Evolutionary conservation across 2,888 invertebrate genomes (phyloP), one percentile per base, ranked within the genome.

Genomic region (Ennomos quercinarius): DNA sequence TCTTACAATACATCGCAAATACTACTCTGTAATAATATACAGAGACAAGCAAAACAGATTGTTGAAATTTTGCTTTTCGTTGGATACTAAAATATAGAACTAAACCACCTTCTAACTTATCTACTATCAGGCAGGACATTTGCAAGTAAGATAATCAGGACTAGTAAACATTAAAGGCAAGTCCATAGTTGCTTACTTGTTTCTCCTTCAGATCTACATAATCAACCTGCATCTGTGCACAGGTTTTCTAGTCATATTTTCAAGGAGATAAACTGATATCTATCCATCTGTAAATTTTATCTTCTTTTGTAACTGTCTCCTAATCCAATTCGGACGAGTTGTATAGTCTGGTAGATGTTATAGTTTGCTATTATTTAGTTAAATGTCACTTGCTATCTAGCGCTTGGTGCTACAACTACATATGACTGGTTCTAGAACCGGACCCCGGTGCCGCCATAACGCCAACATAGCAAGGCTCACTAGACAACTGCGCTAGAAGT

Each of bases 371-470:
- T n/a, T n/a, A n/a, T 35, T 58, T 51, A 35, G 59, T 59, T 64
- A 64, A 64, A 64, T 44, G 8, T 36, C n/a, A 66, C 57, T 62
- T 57, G 58, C 34, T 63, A 71, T 63, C 62, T 71, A 39, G 39
- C 36, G 17, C 52, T 48, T 63, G 52, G 49, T 63, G 48, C 42
- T 57, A 39, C n/a, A n/a, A n/a, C n/a, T n/a, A n/a, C n/a, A n/a
- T 10, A n/a, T 42, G 65, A 74, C 74, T 62, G 66, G 77, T 77
- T 73, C 17, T 55, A 34, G 42, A 71, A 74, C 71, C 71, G 79
- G 73, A 66, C 68, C 51, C 54, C 61, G 53, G 53, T 65, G 64
- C 61, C 64, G 61, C 67, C 61, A 58, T 63, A 63, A 58, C 64
- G 61, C 67, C 62, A 58, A 62, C 63, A 58, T 45, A 53, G 63